Evolutionary conservation across 2,113 vertebrate species (phyloP).

Genomic region (Carassius auratus): DNA sequence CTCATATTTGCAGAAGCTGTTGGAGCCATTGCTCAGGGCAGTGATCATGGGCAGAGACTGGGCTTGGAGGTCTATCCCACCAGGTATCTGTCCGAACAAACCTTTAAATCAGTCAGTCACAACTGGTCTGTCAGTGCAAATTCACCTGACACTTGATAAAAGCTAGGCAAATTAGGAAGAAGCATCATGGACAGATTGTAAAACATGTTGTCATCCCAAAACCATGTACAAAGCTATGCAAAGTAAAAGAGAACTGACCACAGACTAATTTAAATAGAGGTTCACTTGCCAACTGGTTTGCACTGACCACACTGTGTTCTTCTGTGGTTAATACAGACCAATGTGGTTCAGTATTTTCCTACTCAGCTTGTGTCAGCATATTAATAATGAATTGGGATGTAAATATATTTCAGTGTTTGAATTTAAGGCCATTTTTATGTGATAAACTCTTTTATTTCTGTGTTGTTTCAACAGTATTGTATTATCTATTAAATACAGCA

Average conservation of each 20-base stretch:
- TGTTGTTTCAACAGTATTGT: not conserved
- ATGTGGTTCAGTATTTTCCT: not conserved
- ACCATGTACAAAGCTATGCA: not conserved
- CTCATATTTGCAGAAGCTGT: constrained; percentile 91
- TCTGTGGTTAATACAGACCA: not conserved
- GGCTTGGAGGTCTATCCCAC: constrained; percentile 97
- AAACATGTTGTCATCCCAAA: not conserved
- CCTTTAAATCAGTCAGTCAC: not conserved
- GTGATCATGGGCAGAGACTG: constrained; percentile 89
- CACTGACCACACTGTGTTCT: not conserved
- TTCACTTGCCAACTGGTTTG: not conserved
- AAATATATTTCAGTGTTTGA: not conserved
- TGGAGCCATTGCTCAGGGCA: constrained; percentile 88
- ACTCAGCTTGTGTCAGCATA: not conserved
- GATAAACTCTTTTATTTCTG: not conserved
- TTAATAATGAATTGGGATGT: not conserved
- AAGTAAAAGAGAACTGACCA: not conserved
- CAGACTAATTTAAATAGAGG: not conserved
- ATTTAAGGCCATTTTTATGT: not conserved
- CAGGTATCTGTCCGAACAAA: constrained; percentile 72
- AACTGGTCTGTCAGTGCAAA: not conserved
- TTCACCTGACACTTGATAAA: not conserved
- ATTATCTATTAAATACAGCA: not conserved
- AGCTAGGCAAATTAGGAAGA: not conserved
- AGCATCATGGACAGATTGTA: not conserved